Conservation (phyloP, 2,113 vertebrate species). For the Heliornis fulica region DNA sequence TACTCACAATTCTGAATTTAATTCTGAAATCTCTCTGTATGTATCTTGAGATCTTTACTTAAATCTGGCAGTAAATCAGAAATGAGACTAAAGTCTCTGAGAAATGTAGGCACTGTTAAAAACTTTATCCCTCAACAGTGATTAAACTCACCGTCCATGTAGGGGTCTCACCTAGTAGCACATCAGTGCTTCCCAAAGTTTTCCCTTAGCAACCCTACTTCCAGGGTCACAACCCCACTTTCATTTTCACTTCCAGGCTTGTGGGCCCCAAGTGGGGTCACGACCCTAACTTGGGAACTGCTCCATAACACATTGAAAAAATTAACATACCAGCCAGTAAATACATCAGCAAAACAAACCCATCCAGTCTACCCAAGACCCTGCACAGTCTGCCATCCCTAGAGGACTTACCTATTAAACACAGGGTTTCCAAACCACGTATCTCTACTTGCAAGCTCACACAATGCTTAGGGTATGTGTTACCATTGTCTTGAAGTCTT, state of each 20-base stretch:
- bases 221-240: constrained; percentile 66
- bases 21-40: background rate
- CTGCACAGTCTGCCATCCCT: background rate
- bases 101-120: background rate
- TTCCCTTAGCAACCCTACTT: constrained; percentile 32
- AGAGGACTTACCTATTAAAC: background rate
- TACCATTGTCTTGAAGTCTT: background rate
- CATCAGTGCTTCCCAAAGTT: constrained; percentile 3
- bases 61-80: background rate
- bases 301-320: constrained; percentile 59
- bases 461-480: background rate
- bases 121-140: background rate
- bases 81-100: background rate
- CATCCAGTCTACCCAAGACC: background rate
- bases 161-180: constrained; percentile 32
- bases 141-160: background rate
- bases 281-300: constrained; percentile 35
- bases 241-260: constrained; percentile 66
- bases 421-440: background rate
- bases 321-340: constrained; percentile 56
- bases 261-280: constrained; percentile 54
- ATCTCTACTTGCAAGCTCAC: background rate
- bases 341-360: constrained; percentile 49
- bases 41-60: background rate
- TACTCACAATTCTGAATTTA: background rate